A percentile compares a stretch with the other conserved stretches of the same genome.
Conservation (phyloP, 2,888 invertebrate genomes). For the Ormyrus nitidulus region DNA sequence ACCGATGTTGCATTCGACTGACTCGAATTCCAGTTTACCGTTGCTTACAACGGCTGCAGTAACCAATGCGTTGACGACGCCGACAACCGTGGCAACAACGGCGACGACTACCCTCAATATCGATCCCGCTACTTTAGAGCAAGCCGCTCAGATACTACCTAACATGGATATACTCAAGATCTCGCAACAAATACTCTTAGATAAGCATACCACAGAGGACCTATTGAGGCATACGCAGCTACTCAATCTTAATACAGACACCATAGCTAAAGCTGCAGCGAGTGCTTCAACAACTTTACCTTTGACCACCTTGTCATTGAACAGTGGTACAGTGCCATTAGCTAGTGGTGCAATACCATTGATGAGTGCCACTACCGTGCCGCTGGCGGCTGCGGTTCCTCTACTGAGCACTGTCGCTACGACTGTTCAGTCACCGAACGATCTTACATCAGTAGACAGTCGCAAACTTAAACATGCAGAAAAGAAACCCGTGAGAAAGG, state of each 20-base stretch:
- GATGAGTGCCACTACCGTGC: background rate
- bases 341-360: background rate
- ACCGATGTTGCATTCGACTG: conserved; percentile 21
- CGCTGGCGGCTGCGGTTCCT: conserved; percentile 8
- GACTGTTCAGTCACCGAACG: background rate
- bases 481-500: conserved; percentile 19
- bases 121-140: conserved; percentile 27
- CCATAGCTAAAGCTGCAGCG: conserved; percentile 4
- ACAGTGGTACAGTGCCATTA: background rate
- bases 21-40: conserved; percentile 30
- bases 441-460: background rate
- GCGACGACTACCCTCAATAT: background rate
- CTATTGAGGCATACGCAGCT: conserved; percentile 41
- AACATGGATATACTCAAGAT: conserved; percentile 52
- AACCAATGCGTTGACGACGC: background rate
- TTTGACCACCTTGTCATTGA: background rate
- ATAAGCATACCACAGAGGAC: conserved; percentile 56
- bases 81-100: background rate
- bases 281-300: background rate
- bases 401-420: background rate
- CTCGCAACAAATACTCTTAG: conserved; percentile 53
- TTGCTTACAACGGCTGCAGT: background rate
- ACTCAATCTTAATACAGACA: conserved; percentile 27
- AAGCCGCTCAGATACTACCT: conserved; percentile 27
- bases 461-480: conserved; percentile 8